Evolutionary conservation across 2,113 vertebrate genomes (phyloP).

Genomic region (Hoplias malabaricus): DNA sequence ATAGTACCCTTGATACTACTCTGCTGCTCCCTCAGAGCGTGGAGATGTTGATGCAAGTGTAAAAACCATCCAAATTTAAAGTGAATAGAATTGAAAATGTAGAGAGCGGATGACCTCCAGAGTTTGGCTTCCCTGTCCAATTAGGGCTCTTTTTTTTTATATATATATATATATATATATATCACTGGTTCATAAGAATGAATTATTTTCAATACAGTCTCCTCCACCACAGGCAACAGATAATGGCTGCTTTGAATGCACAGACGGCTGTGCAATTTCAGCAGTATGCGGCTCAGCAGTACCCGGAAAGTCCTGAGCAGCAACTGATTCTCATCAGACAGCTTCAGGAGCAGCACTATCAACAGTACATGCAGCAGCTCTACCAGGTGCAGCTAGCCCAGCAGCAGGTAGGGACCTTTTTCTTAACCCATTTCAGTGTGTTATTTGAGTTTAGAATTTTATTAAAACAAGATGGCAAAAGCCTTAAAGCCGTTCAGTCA

Average conservation of each 20-base stretch:
- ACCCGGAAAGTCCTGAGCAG: slow-evolving; percentile 92
- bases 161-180: no score
- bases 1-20: no score
- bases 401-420: slow-evolving; percentile 83
- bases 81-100: no score
- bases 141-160: background rate
- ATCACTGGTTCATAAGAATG: background rate
- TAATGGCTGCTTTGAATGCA: slow-evolving; percentile 96
- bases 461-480: no score
- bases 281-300: slow-evolving; percentile 97
- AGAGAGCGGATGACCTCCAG: no score
- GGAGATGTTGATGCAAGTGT: no score
- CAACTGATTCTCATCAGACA: slow-evolving; percentile 95
- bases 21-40: no score
- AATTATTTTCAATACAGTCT: background rate
- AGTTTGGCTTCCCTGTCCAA: no score
- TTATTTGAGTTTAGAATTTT: background rate
- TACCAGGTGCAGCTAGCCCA: slow-evolving; percentile 98
- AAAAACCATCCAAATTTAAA: no score
- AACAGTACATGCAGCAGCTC: slow-evolving; percentile 99
- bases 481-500: no score
- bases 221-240: slow-evolving; percentile 84
- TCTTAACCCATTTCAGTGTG: background rate
- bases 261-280: slow-evolving; percentile 98
- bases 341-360: slow-evolving; percentile 98